Evolutionary conservation across 2,797 vertebrate species (phyloP), one percentile per base, ranked within the genome.

Genomic region (Carapus acus): DNA sequence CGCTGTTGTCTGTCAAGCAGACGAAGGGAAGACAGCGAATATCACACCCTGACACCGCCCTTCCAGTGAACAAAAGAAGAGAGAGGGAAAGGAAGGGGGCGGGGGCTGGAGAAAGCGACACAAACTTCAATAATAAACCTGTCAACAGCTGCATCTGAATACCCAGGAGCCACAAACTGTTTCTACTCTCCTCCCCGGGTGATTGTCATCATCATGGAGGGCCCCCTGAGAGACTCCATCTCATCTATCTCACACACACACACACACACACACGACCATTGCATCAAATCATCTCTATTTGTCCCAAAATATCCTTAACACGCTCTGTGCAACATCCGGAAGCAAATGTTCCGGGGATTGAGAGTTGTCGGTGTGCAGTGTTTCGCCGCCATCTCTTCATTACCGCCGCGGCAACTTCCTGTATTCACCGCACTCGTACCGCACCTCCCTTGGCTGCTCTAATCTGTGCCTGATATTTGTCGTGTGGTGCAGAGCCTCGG

Each of bases 101-200:
- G 8, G 6, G 8, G 45, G 45, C n/a, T n/a, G n/a, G n/a, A n/a
- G n/a, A n/a, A 18, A 18, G 18, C 24, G 40, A 69, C 38, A 63
- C 42, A 71, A 77, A 74, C 71, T 76, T 81, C 71, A 77, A 73
- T 83, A 80, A 86, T 82, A 83, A 84, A 84, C 73, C 73, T 83
- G 81, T 84, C 83, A 83, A 79, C 78, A 80, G 67, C 76, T 60
- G 60, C 52, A 79, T 76, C 74, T 78, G 66, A 82, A 82, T 77
- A 77, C 82, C 79, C 78, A 52, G 71, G 72, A 84, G 76, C 60
- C 71, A 49, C 49, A 49, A 4, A 71, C 61, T 70, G 71, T 72
- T 69, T 76, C 54, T 62, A 74, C 68, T 67, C 52, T 61, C 68
- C 50, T 79, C 72, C 59, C 58, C 45, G 69, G 70, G 70, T 17